Evolutionary conservation across 2,888 invertebrate genomes (phyloP).

Genomic region (Sinopyrophorus schimmeli): DNA sequence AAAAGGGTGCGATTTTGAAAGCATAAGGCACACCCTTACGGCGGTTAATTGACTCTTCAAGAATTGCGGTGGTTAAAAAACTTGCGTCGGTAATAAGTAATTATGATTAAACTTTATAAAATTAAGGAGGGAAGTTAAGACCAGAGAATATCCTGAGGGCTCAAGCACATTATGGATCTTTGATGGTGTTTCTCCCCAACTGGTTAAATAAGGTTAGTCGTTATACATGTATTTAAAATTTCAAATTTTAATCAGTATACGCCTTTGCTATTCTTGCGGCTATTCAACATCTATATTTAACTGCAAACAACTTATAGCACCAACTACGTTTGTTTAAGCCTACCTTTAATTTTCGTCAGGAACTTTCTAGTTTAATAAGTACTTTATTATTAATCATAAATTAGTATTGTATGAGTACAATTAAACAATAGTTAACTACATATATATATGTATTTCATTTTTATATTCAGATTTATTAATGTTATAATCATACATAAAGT

Average conservation of each 20-base stretch:
- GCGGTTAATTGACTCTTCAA: constrained; percentile 23
- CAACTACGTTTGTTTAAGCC: no score
- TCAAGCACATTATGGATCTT: constrained; percentile 25
- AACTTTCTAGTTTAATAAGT: no score
- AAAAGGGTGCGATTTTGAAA: constrained; percentile 13
- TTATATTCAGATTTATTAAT: no score
- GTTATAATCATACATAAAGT: no score
- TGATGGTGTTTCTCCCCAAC: constrained; percentile 25
- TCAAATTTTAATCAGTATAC: constrained; percentile 28
- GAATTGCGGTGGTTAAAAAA: constrained; percentile 22
- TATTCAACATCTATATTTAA: constrained; percentile 15
- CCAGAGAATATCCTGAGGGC: constrained; percentile 22
- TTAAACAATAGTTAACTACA: no score
- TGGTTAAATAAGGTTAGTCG: constrained; percentile 24
- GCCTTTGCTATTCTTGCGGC: constrained; percentile 14
- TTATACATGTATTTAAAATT: constrained; percentile 27
- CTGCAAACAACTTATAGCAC: constrained; percentile 11
- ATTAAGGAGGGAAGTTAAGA: constrained; percentile 23
- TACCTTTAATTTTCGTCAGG: no score
- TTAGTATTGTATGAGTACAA: no score
- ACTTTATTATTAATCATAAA: no score
- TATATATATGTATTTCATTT: no score
- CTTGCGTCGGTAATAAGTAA: constrained; percentile 26
- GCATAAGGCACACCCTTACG: constrained; percentile 11
- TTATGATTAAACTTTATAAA: constrained; percentile 27